Conservation (phyloP, 2,888 invertebrate species). For the Elmis aenea region DNA sequence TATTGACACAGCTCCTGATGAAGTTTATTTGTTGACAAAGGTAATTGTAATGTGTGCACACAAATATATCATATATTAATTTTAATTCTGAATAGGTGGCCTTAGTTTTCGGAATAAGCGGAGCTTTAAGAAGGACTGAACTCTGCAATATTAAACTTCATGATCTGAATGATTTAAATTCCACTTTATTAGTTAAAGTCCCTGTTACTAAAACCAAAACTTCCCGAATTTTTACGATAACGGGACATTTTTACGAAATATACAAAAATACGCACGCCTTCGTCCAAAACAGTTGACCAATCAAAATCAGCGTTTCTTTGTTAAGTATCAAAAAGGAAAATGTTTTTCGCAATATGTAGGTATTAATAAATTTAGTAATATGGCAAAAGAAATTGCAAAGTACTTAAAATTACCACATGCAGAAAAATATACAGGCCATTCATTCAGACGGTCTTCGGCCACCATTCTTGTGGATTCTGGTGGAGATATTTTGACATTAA, state of each 20-base stretch:
- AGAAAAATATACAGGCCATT: conserved; percentile 14
- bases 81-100: too few species aligned
- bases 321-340: conserved; percentile 13
- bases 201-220: conserved; percentile 12
- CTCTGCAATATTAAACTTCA: too few species aligned
- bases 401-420: conserved; percentile 9
- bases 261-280: conserved; percentile 16
- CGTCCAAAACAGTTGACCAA: conserved; percentile 9
- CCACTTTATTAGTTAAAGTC: too few species aligned
- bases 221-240: conserved; percentile 14
- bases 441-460: conserved; percentile 13
- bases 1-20: too few species aligned
- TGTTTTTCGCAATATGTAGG: conserved; percentile 12
- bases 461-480: conserved; percentile 17
- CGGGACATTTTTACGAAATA: conserved; percentile 13
- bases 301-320: conserved; percentile 7
- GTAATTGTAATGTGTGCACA: too few species aligned
- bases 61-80: too few species aligned
- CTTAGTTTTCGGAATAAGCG: too few species aligned
- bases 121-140: too few species aligned
- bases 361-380: conserved; percentile 12
- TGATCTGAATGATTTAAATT: too few species aligned
- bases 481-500: conserved; percentile 30
- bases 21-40: too few species aligned
- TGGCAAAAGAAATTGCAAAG: conserved; percentile 11